phyloP scores from a whole-genome alignment of 2,797 vertebrate species.

The Enteromius unitaeniatus region DNA sequence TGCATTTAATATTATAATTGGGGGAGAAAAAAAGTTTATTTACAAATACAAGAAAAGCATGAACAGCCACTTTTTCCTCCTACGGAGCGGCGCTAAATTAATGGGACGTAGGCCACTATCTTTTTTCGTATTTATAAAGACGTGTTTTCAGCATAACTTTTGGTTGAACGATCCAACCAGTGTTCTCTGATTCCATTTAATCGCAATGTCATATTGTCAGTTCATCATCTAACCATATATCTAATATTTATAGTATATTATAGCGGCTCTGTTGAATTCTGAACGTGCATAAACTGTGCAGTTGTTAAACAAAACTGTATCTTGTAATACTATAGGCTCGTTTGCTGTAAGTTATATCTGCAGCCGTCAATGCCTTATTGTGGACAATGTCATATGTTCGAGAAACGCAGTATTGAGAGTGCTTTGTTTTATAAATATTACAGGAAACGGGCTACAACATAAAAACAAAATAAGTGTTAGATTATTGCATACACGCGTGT shows the following conservation, averaged over 20 bases:
- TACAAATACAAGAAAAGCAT: not conserved
- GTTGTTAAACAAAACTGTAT: not conserved
- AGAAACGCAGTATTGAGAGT: not conserved
- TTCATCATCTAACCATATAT: not conserved
- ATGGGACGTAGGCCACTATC: not conserved
- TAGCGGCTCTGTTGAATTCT: not conserved
- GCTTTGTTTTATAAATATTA: not conserved
- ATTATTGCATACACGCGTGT: not conserved
- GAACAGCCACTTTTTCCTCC: not conserved
- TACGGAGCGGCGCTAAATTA: not conserved
- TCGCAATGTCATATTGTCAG: not conserved
- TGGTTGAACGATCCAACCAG: not conserved
- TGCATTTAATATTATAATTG: not conserved
- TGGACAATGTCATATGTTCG: not conserved
- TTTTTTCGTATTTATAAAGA: not conserved
- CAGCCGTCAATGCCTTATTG: not conserved
- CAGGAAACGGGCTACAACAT: not conserved
- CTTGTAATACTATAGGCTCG: constrained; percentile 10
- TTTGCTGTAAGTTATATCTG: constrained; percentile 20
- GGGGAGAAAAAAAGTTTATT: not conserved
- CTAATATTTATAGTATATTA: not conserved
- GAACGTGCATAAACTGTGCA: not conserved
- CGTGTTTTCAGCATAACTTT: constrained; percentile 22
- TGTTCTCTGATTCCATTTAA: not conserved
- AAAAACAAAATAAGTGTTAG: no score